phyloP scores from a whole-genome alignment of 2,888 invertebrate genomes.

The Lissocephala sabroskyi region DNA sequence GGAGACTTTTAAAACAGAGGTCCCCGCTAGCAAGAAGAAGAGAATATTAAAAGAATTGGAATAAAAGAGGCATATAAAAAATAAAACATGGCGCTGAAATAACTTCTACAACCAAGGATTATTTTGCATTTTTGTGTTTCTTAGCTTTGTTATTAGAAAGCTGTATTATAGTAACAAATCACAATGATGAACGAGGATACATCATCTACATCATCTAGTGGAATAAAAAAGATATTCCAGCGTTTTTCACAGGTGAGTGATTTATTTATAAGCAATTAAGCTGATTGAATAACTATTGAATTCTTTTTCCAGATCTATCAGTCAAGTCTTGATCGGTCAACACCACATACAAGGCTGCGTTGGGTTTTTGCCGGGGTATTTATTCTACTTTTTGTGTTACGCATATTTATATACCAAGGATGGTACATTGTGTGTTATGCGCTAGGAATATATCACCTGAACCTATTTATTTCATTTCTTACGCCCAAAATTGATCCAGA shows the following conservation, averaged over 20 bases:
- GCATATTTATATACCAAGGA: slow-evolving; percentile 92
- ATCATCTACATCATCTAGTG: slow-evolving; percentile 58
- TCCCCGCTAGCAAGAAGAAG: slow-evolving; percentile 17
- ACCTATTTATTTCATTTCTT: slow-evolving; percentile 99
- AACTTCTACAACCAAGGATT: slow-evolving; percentile 30
- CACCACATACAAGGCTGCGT: slow-evolving; percentile 85
- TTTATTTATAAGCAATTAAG: not conserved
- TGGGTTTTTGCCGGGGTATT: slow-evolving; percentile 84
- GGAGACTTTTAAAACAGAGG: not conserved
- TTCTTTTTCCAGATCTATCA: slow-evolving; percentile 79
- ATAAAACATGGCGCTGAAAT: slow-evolving; percentile 42
- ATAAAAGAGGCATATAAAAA: not conserved
- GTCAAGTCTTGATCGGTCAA: slow-evolving; percentile 88
- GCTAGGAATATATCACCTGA: slow-evolving; percentile 98
- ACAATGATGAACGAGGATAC: slow-evolving; percentile 72
- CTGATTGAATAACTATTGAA: no score
- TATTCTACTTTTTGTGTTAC: slow-evolving; percentile 82
- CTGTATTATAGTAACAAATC: slow-evolving; percentile 15
- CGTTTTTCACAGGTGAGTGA: slow-evolving; percentile 70
- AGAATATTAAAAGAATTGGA: slow-evolving; percentile 13
- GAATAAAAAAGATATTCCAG: slow-evolving; percentile 68
- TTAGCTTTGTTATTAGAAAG: slow-evolving; percentile 15
- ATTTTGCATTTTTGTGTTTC: slow-evolving; percentile 27
- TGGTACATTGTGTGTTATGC: slow-evolving; percentile 99
- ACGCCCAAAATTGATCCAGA: slow-evolving; percentile 99